These are phyloP conservation scores for Pelagia noctiluca DNA, from an alignment of 30 jellyfish, hydroid and myxozoan species.

Conservation along the genomic window DNA sequence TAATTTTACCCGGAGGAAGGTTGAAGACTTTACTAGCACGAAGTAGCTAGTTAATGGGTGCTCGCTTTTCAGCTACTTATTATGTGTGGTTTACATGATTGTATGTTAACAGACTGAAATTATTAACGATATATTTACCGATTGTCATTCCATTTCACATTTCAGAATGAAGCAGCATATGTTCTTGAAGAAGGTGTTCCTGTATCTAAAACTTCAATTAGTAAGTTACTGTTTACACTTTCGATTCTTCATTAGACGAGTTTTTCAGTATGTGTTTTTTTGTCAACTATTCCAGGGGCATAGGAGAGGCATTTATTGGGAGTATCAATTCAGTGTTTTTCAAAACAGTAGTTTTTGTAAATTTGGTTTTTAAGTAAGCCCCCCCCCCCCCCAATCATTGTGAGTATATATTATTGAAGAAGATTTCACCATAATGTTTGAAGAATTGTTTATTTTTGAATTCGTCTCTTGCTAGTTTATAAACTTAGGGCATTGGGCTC, in stretches of 20 bases:
- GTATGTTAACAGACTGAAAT: no score
- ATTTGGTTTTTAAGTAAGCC: no score
- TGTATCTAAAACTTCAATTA: conserved; percentile 2
- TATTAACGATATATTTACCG: background rate
- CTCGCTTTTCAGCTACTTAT: no score
- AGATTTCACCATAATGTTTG: no score
- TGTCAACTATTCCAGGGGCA: background rate
- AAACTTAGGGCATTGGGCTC: background rate
- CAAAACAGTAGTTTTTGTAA: background rate
- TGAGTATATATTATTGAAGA: no score
- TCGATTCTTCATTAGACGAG: background rate
- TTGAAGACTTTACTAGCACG: no score
- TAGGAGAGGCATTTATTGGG: background rate
- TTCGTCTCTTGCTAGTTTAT: no score
- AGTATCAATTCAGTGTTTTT: background rate
- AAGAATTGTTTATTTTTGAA: no score
- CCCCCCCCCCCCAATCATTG: no score
- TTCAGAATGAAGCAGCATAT: conserved; percentile 66
- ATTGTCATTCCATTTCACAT: background rate
- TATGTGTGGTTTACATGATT: no score
- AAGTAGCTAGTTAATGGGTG: no score
- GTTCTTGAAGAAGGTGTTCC: conserved; percentile 24
- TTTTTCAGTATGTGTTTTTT: background rate
- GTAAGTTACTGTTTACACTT: conserved; percentile 5
- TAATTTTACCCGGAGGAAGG: no score